Evolutionary conservation across 2,797 vertebrate species (phyloP), one percentile per base, ranked within the genome.

Genomic region (Syngnathus rostellatus): DNA sequence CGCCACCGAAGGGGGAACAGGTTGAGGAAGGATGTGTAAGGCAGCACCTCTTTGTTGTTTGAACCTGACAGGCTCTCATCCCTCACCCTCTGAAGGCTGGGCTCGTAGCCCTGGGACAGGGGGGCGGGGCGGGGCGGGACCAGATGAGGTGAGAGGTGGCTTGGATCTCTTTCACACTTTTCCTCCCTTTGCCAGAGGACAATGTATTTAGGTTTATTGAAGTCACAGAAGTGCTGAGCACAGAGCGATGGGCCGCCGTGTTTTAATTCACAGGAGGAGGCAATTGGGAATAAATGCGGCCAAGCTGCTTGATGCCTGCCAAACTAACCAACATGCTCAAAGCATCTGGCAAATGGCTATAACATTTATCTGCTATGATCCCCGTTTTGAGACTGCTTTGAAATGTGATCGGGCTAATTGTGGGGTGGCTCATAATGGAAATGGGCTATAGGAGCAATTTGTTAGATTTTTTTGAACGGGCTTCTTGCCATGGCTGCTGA

Each of bases 1-100:
- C 80, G 87, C 81, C 79, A 86, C 83, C 81, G 78, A 86, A 31
- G 83, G 86, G 84, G 84, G 82, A 84, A 81, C 77, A 76, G 78
- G 82, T 78, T 76, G 84, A 82, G 80, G 83, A 87, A 84, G 79
- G 80, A 88, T 87, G 86, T 82, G 77, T 83, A 77, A 86, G 80
- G 81, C 77, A 21, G 85, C 81, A 82, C 81, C 87, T 86, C 86
- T 89, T 88, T 89, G 88, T 89, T 89, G 87, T 90, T 86, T 87
- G 84, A 88, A 87, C 85, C 84, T 87, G 87, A 86, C 87, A 83
- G 77, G 76, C 77, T 83, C 77, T 72, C 82, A 80, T 85, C 81
- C 76, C 58, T 86, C 81, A 84, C 77, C 85, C 77, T 86, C 77
- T 84, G 82, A 87, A 84, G 81, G 65, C 76, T 58, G 77, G 72